Base-by-base conservation (phyloP, 2,888 invertebrate species). In the Gasteruption jaculator region DNA sequence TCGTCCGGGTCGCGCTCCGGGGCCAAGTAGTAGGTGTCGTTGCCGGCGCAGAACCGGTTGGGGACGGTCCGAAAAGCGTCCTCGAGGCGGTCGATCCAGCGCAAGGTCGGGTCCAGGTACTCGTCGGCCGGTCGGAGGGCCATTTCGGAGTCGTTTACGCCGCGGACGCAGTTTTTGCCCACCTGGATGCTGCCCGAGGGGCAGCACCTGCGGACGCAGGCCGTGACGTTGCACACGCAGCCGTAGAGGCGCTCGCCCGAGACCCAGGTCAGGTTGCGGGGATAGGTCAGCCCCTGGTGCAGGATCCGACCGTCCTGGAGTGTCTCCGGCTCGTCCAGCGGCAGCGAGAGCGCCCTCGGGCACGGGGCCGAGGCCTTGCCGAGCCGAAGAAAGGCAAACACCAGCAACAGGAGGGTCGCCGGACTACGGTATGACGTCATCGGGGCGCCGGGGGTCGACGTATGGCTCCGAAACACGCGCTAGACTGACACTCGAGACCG, bases 141-240 rank as follows among this genome's bases (percentile, higher is more conserved):
- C 12, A 11, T 2, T n/a, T 8, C 19, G 24, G 38, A 35, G 12
- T 6, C 26, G 27, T 37, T 37, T 4, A 37, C 6, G 3, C 37
- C 24, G n/a, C 41, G 21, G n/a, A 24, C 26, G 21, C 49, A 43
- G 3, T n/a, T 36, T 10, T 20, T 35, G 0, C 24, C 33, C 21
- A 45, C 42, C 32, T 51, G 29, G 11, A 41, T 41, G 25, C 46
- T 31, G 8, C 51, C 54, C 14, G 33, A 31, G 1, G 27, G 26
- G 21, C 57, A 58, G 24, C 58, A 58, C 27, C 49, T 50, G 14
- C 53, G 40, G 19, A 54, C 20, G 38, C 58, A 56, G 4, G 41
- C 30, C 5, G 27, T 35, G 18, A 44, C 5, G 16, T 41, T 34
- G 27, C 48, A 50, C 6, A 41, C 30, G 33, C 52, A 52, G 12